Percentiles rank a stretch among this genome's conserved stretches.
phyloP scores from a whole-genome alignment of 2,888 invertebrate genomes.

The Dryomyza anilis region DNA sequence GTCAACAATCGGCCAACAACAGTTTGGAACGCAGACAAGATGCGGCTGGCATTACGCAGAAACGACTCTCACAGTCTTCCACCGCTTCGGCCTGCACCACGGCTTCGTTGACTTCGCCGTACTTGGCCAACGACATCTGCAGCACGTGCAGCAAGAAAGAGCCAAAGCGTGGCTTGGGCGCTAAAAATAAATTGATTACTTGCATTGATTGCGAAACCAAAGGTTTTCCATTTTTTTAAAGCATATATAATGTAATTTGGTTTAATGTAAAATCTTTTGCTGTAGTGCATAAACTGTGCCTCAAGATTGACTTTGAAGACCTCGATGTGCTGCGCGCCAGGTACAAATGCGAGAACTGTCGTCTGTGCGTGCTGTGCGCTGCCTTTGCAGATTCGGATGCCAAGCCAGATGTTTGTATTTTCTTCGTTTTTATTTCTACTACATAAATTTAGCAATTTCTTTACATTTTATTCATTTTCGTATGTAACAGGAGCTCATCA shows the following conservation, averaged over 20 bases:
- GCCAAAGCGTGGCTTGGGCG: conserved; percentile 47
- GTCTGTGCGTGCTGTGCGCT: conserved; percentile 70
- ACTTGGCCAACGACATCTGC: conserved; percentile 42
- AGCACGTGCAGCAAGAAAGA: conserved; percentile 47
- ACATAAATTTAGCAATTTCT: not conserved
- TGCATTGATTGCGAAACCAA: conserved; percentile 50
- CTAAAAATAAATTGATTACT: conserved; percentile 48
- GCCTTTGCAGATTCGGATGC: conserved; percentile 73
- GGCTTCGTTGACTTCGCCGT: conserved; percentile 11
- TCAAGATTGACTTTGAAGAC: conserved; percentile 46
- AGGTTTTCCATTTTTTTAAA: conserved; percentile 35
- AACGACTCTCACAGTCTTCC: conserved; percentile 19
- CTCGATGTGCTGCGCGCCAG: conserved; percentile 46
- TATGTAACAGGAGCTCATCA: conserved; percentile 63
- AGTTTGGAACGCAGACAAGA: conserved; percentile 4
- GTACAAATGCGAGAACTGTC: conserved; percentile 91
- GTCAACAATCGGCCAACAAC: not conserved
- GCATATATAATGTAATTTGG: not conserved
- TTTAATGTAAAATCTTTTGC: not conserved
- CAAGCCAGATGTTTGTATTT: conserved; percentile 72
- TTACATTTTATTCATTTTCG: not conserved
- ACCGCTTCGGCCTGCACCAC: conserved; percentile 17
- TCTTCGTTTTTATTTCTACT: too few species aligned
- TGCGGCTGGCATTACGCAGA: not conserved
- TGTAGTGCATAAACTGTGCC: conserved; percentile 52